Evolutionary conservation across 2,113 vertebrate genomes (phyloP), one percentile per base, ranked within the genome.

Genomic region (Etia nguti): DNA sequence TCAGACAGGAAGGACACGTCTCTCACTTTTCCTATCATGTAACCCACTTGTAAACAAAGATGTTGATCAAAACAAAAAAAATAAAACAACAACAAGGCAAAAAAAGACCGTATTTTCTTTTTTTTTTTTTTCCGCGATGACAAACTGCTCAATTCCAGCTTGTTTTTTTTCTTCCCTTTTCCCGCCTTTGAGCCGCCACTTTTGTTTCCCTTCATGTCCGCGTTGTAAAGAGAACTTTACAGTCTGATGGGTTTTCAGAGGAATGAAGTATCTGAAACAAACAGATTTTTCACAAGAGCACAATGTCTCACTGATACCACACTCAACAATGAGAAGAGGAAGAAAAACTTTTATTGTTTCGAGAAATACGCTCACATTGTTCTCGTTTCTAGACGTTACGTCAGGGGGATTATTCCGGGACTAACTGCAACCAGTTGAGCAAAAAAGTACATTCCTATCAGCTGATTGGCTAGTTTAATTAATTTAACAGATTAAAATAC

Each of bases 1-100:
- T 98, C 97, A 97, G 95, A 97, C 97, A 98, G 97, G 97, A 98
- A 98, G 95, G 95, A 93, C 87, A 92, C 93, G 92, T 97, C 96
- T 95, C 82, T 95, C 79, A 84, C 54, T 95, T 91, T 97, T 97
- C 96, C 96, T 97, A 96, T 96, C 90, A 89, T 96, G 96, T 97
- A 95, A 97, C 97, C 97, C 97, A 95, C 94, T 94, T 94, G 81
- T 92, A 80, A 91, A 83, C 77, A 90, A 87, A 84, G 83, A 92
- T 59, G 41, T 26, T 79, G 65, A 87, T 91, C 86, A 88, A 84
- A 90, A 81, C 31, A 68, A 70, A 88, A 88, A 60, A 16, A 56
- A 6, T 41, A 41, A 68, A 68, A 68, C 62, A 38, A 65, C 60
- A 65, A 68, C 62, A 65, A n/a, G 31, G 4, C 10, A 80, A 80